Base-by-base conservation (phyloP, 2,113 vertebrate genomes). In the Oryzias curvinotus region DNA sequence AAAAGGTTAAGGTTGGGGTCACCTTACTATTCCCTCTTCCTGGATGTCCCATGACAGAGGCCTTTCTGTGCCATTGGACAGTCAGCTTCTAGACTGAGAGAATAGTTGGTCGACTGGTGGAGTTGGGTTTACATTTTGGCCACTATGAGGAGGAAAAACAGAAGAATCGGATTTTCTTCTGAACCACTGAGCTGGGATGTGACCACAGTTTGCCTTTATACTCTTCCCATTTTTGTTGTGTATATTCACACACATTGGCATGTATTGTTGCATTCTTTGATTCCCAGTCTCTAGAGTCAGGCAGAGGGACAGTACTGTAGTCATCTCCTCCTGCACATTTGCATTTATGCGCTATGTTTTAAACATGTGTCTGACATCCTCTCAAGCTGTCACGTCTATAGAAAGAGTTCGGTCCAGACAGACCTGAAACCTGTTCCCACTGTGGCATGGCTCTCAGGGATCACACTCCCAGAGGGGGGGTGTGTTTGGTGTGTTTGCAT, bases 1-100 rank as follows among this genome's bases (percentile, higher is more conserved):
- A 91, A 93, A 91, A 94, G 93, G 91, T 94, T 91, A 92, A 91
- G 49, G 42, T 69, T 53, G 47, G 16, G 64, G 54, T 88, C 56
- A 66, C 42, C 41, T 42, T 83, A 88, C 80, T 82, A 85, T 89
- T 91, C 87, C 90, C 89, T 86, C 85, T 87, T 85, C 81, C 89
- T 90, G 47, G 54, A 86, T 80, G 48, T 26, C 19, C 86, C 88
- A 16, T 62, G 30, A 49, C 15, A 17, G 6, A 42, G 47, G 19
- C 19, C 30, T 51, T 25, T 42, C 23, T 55, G 17, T 45, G 42
- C 10, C 52, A 57, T 52, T 54, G 67, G 57, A 76, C 57, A 30
- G 44, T 7, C 4, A 47, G 28, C 45, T 56, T 73, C 52, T 69
- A 44, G n/a, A 23, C 15, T 55, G 46, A 8, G 42, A 58, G 55